phyloP scores from a whole-genome alignment of 37 sponge, comb jelly and placozoan genomes.

The Tethya wilhelma region DNA sequence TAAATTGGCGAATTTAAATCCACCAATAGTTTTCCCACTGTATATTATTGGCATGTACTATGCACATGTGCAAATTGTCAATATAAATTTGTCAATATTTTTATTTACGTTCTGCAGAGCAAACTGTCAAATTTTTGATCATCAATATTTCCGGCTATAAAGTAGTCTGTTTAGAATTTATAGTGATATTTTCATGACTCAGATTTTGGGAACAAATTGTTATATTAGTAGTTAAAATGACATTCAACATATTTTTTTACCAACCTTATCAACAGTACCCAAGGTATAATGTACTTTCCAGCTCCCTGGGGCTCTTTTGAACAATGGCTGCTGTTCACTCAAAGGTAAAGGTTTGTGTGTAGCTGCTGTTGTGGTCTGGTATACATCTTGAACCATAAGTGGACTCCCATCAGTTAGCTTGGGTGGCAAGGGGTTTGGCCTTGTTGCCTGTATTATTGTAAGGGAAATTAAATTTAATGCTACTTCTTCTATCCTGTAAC shows the following conservation, averaged over 20 bases:
- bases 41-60: too few relatives aligned
- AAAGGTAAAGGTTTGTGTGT: constrained; percentile 36
- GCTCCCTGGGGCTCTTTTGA: constrained; percentile 67
- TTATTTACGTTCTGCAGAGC: too few relatives aligned
- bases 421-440: constrained; percentile 34
- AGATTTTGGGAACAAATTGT: background rate
- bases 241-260: background rate
- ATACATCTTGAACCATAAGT: constrained; percentile 29
- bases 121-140: too few relatives aligned
- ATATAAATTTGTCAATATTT: too few relatives aligned
- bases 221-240: background rate
- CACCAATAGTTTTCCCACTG: too few relatives aligned
- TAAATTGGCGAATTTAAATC: too few relatives aligned
- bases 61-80: too few relatives aligned
- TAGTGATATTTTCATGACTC: background rate
- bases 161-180: background rate
- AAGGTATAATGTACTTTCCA: constrained; percentile 61
- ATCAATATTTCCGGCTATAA: too few relatives aligned
- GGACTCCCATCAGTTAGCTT: constrained; percentile 7
- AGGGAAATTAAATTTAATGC: too few relatives aligned
- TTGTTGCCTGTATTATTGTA: constrained; percentile 42
- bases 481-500: too few relatives aligned
- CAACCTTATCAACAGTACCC: constrained; percentile 57
- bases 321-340: constrained; percentile 5
- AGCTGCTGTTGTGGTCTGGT: constrained; percentile 60